Percentiles rank a stretch among this genome's conserved stretches.
Conservation (phyloP, 2,888 invertebrate genomes). For the Cantharis rustica region DNA sequence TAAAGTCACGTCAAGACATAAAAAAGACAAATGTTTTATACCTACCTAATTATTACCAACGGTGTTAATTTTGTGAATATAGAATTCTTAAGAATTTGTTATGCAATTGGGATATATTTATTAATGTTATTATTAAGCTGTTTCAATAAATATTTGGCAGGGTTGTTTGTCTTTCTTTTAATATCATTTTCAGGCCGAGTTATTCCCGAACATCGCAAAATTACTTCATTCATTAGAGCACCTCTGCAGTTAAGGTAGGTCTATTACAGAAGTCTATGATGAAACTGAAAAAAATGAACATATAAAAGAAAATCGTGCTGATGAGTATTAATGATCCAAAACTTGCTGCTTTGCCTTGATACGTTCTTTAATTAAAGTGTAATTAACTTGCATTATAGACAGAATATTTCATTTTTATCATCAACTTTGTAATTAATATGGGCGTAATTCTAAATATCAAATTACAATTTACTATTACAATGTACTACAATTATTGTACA, state of each 20-base stretch:
- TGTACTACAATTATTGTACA: not conserved
- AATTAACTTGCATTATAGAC: not conserved
- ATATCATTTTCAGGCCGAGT: constrained; percentile 2
- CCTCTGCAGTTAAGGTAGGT: not conserved
- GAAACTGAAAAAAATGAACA: not conserved
- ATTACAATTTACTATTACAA: not conserved
- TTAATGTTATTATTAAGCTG: constrained; percentile 31
- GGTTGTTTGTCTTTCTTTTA: constrained; percentile 11
- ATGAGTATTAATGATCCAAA: not conserved
- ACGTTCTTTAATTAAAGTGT: not conserved
- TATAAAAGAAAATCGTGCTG: not conserved
- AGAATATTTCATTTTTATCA: not conserved
- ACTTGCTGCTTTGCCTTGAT: not conserved
- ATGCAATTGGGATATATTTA: constrained; percentile 33
- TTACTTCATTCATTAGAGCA: not conserved
- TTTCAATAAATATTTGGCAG: constrained; percentile 33
- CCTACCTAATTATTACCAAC: not conserved
- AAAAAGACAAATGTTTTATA: constrained; percentile 21
- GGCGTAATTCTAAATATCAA: not conserved
- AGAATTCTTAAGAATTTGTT: constrained; percentile 26
- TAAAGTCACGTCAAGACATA: constrained; percentile 25
- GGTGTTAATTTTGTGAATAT: constrained; percentile 25
- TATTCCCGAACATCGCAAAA: not conserved
- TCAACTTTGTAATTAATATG: not conserved
- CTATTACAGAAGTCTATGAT: not conserved